These are phyloP conservation scores for Amphipyra tragopoginis DNA, from an alignment of 2,888 invertebrate genomes.

Conservation along the genomic window DNA sequence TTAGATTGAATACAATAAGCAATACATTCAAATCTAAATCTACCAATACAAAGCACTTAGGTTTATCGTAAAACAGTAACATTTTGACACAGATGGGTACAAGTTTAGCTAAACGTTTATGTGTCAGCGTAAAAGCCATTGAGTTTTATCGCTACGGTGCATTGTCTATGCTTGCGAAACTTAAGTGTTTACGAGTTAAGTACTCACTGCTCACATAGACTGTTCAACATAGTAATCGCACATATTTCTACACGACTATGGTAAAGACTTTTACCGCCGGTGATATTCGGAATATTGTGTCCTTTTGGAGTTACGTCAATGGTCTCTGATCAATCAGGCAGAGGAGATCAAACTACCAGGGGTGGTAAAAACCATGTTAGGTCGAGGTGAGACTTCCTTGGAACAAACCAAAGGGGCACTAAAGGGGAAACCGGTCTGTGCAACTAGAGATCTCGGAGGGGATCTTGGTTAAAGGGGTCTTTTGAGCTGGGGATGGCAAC, in stretches of 20 bases:
- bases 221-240: conserved; percentile 33
- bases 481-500: too few species aligned
- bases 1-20: conserved; percentile 29
- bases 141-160: conserved; percentile 50
- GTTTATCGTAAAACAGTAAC: conserved; percentile 48
- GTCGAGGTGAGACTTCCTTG: too few species aligned
- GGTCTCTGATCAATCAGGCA: too few species aligned
- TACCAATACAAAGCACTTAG: conserved; percentile 31
- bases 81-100: conserved; percentile 54
- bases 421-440: too few species aligned
- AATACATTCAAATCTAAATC: conserved; percentile 23
- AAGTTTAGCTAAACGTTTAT: conserved; percentile 28
- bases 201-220: conserved; percentile 19
- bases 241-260: conserved; percentile 11
- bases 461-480: too few species aligned
- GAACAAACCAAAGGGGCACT: too few species aligned
- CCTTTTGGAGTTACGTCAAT: too few species aligned
- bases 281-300: too few species aligned
- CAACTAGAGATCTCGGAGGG: too few species aligned
- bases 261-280: too few species aligned
- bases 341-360: too few species aligned
- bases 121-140: conserved; percentile 43
- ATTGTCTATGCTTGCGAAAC: conserved; percentile 59
- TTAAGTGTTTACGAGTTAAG: conserved; percentile 43
- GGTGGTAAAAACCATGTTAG: too few species aligned